Base-by-base conservation (phyloP, 2,113 vertebrate species). In the Nyctibius bracteatus region DNA sequence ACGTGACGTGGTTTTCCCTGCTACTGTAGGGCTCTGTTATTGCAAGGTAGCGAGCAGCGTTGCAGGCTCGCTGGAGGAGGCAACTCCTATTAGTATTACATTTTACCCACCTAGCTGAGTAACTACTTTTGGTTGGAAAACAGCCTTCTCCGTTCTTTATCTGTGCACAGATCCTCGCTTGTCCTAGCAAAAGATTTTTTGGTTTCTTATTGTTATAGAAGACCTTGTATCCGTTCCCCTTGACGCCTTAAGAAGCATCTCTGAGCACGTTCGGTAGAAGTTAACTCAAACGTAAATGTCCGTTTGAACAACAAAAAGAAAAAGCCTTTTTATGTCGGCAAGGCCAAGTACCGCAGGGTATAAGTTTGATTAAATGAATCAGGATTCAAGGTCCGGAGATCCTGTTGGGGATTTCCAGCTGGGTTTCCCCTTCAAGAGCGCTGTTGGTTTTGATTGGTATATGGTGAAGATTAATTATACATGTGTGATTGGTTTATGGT, bases 351-450 rank as follows among this genome's bases (percentile, higher is more conserved):
- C 57, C 79, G 55, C 65, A 81, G 77, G 63, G 63, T 74, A 0
- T 12, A 88, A 22, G 44, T 81, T 70, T 88, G 83, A 52, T 67
- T 62, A 62, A 90, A 52, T 27, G 33, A 59, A 57, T 84, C 0
- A 0, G 83, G 85, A 81, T 92, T 85, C 61, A 37, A 87, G 67
- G 70, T 63, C n/a, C 7, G 6, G 74, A 87, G 66, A 71, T 89
- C 39, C 73, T 41, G 30, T 1, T 92, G 89, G 94, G 94, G 88
- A 92, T 93, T 96, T 96, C 94, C 90, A 88, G 66, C 22, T 59
- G 91, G 73, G 22, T 91, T 96, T 95, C 74, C 93, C 78, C 84
- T 58, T 59, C 16, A 9, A 3, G 70, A 78, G 35, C 0, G 0
- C 61, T 1, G 3, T 65, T 44, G 79, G 63, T 35, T 81, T 28